phyloP scores from a whole-genome alignment of 2,113 vertebrate genomes.

The Chlamydotis undulata region DNA sequence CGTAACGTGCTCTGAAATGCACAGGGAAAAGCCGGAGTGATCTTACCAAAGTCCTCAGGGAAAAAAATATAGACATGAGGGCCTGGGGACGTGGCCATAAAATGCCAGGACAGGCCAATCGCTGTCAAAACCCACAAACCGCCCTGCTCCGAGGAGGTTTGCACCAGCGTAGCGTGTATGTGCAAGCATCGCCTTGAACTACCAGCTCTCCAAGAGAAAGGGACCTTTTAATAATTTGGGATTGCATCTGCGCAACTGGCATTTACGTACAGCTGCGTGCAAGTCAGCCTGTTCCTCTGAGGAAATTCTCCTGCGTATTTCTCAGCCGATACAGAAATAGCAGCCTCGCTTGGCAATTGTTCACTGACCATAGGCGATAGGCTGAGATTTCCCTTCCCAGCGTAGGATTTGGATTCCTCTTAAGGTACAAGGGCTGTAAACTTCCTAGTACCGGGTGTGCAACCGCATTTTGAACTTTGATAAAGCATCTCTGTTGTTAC shows the following conservation, averaged over 20 bases:
- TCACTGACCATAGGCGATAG: neutral
- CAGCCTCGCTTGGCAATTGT: neutral
- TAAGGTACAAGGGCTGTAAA: conserved; percentile 22
- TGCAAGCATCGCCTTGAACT: neutral
- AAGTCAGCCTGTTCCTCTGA: neutral
- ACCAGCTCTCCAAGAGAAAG: neutral
- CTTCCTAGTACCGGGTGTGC: neutral
- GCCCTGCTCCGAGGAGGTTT: neutral
- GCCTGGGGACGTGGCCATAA: neutral
- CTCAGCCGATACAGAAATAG: conserved; percentile 34
- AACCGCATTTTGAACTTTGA: neutral
- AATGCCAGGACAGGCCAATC: neutral
- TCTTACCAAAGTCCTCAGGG: conserved; percentile 18
- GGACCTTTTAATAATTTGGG: neutral
- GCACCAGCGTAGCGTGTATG: neutral
- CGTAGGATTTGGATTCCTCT: neutral
- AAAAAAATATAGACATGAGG: neutral
- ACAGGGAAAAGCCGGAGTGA: neutral
- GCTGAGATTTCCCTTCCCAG: neutral
- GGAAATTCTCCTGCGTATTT: neutral
- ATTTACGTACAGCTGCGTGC: neutral
- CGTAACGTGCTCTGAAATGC: neutral
- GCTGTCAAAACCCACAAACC: neutral
- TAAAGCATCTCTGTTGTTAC: neutral
- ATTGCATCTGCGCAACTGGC: neutral